phyloP scores from a whole-genome alignment of 2,113 vertebrate genomes.

The Sinocyclocheilus grahami region DNA sequence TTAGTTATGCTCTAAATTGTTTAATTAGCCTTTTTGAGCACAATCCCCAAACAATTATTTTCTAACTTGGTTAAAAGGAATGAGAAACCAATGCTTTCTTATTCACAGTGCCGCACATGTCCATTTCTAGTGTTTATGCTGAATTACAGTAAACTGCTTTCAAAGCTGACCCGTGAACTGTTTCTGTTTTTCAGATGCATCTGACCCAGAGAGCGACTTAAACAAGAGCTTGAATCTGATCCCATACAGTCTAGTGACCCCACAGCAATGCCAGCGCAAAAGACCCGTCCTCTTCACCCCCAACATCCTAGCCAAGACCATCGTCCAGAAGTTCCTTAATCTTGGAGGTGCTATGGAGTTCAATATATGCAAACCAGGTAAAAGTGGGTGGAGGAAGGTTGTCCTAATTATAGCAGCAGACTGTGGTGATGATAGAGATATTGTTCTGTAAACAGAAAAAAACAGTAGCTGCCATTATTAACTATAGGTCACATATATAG shows the following conservation, averaged over 20 bases:
- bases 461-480: slow-evolving; percentile 6
- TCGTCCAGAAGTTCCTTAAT: slow-evolving; percentile 92
- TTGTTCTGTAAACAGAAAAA: background rate
- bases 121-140: background rate
- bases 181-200: slow-evolving; percentile 72
- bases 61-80: too few relatives aligned
- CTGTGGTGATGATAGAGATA: background rate
- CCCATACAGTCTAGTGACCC: slow-evolving; percentile 89
- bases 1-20: too few relatives aligned
- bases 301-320: slow-evolving; percentile 82
- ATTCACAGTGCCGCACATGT: background rate
- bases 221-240: slow-evolving; percentile 85
- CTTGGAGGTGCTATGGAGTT: slow-evolving; percentile 90
- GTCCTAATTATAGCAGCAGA: background rate
- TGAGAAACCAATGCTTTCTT: background rate
- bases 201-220: slow-evolving; percentile 82
- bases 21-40: too few relatives aligned
- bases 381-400: slow-evolving; percentile 17
- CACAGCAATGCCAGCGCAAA: slow-evolving; percentile 80
- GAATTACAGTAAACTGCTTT: background rate
- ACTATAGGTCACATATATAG: slow-evolving; percentile 51
- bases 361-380: slow-evolving; percentile 92
- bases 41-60: too few relatives aligned
- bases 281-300: slow-evolving; percentile 90
- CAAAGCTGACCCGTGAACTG: background rate